These are phyloP conservation scores for Dastarcus helophoroides DNA, from an alignment of 2,888 invertebrate genomes.

Conservation along the genomic window DNA sequence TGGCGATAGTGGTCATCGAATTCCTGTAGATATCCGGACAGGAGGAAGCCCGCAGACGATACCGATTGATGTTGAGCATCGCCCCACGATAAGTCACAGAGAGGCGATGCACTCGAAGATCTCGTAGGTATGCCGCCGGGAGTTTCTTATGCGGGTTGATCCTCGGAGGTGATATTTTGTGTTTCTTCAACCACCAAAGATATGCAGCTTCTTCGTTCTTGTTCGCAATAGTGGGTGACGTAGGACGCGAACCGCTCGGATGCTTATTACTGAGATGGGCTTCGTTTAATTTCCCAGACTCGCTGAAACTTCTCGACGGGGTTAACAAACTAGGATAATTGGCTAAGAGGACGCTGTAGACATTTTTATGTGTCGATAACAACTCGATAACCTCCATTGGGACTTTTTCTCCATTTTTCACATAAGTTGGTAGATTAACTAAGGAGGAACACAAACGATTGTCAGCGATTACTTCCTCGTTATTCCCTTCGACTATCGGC, in stretches of 20 bases:
- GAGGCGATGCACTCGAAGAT: slow-evolving; percentile 61
- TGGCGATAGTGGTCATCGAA: slow-evolving; percentile 76
- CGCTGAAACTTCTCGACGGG: slow-evolving; percentile 63
- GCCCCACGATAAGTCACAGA: slow-evolving; percentile 76
- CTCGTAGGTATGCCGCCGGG: slow-evolving; percentile 59
- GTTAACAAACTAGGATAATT: slow-evolving; percentile 65
- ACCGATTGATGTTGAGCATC: slow-evolving; percentile 73
- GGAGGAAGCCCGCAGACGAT: slow-evolving; percentile 70
- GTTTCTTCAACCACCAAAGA: slow-evolving; percentile 45
- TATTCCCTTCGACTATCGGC: slow-evolving; percentile 38
- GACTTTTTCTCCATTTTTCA: slow-evolving; percentile 65
- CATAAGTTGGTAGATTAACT: slow-evolving; percentile 74
- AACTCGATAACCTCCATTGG: slow-evolving; percentile 65
- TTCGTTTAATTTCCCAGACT: slow-evolving; percentile 45
- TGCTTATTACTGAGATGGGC: slow-evolving; percentile 18
- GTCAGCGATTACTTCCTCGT: slow-evolving; percentile 19
- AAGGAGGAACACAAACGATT: slow-evolving; percentile 59
- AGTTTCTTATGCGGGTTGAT: slow-evolving; percentile 30
- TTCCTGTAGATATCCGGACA: slow-evolving; percentile 85
- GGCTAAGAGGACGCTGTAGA: slow-evolving; percentile 59
- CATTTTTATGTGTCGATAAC: slow-evolving; percentile 55
- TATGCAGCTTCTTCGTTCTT: slow-evolving; percentile 37
- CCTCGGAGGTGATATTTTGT: slow-evolving; percentile 36
- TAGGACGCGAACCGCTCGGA: slow-evolving; percentile 1
- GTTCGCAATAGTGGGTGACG: slow-evolving; percentile 3